Base-by-base conservation (phyloP, 2,797 vertebrate species). In the Cuculus canorus region DNA sequence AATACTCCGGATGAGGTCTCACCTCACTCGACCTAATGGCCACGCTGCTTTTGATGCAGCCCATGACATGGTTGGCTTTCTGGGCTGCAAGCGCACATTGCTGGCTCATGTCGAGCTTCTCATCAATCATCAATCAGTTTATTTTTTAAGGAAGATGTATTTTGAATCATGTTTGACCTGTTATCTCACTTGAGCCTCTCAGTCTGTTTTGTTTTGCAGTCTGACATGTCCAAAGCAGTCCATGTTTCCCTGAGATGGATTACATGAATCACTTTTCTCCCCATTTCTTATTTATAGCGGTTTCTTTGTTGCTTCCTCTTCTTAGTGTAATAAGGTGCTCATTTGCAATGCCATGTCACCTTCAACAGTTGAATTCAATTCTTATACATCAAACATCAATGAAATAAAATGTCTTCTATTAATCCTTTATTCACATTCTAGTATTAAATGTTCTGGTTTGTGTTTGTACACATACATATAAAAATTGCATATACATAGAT, bases 361-460 rank as follows among this genome's bases (percentile, higher is more conserved):
- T 54, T 5, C 10, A 63, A 10, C 27, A 71, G 27, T 27, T 17
- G 27, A 61, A 17, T 57, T n/a, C 30, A 32, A 60, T 47, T 63
- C 63, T 47, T 13, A 54, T 37, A 52, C 17, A 27, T 65, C 30
- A 59, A 16, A 54, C 25, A 13, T 30, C 23, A n/a, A 0, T 52
- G 21, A 70, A 96, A 82, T 78, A 72, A 93, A 94, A n/a, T n/a
- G 17, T 54, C 17, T 32, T 66, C 9, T 10, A 10, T 69, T 79
- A 73, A 53, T 84, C 11, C 13, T 69, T 85, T 54, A 27, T 75
- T 64, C 27, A 28, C 18, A 15, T 85, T 39, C 37, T 39, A 21
- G 6, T 41, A 17, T 79, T 77, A 27, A 5, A 8, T 56, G 12
- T n/a, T 8, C 72, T 1, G 54, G 5, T 63, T 7, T 7, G 16